Base-by-base conservation (phyloP, 2,888 invertebrate genomes). In the Biston stratarius region DNA sequence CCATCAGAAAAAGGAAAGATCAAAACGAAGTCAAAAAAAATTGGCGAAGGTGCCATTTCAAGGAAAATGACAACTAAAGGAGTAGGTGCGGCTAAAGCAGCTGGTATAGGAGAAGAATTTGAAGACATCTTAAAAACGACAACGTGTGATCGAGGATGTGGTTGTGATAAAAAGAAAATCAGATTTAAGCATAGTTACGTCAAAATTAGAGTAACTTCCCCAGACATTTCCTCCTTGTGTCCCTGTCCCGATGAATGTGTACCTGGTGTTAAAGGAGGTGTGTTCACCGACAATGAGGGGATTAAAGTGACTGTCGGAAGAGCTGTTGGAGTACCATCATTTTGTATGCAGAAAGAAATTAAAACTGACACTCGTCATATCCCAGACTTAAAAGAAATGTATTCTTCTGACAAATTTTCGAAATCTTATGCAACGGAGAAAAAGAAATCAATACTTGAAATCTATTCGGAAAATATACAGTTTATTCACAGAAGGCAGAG, bases 101-200 rank as follows among this genome's bases (percentile, higher is more conserved):
- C 67, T 38, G 85, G 83, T 3, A 76, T 87, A 42, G 52, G 64
- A 9, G 84, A 86, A 78, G 82, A 85, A 67, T 80, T 80, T 55
- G 75, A 89, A 79, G 86, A 88, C 47, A 76, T 88, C n/a, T 58
- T 78, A 2, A 90, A 87, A 83, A 84, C 83, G 5, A 86, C 85
- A 34, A 89, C 80, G 15, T 89, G 89, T 74, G 89, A 90, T 58
- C 78, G 84, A 55, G 87, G 79, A 24, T 90, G 90, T 72, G 90
- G 89, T 5, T 89, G 89, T 75, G 88, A 88, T 65, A 88, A 84
- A 71, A 90, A 89, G 69, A 90, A 89, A 83, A 89, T 90, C 51
- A 80, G 83, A 78, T 90, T 90, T 73, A 90, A 89, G 72, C 88
- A 90, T 45, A 90, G 90, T 72, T 90, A 89, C 45, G 83, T 90